Conservation (phyloP, 2,888 invertebrate species). For the Caenorhabditis sp. region DNA sequence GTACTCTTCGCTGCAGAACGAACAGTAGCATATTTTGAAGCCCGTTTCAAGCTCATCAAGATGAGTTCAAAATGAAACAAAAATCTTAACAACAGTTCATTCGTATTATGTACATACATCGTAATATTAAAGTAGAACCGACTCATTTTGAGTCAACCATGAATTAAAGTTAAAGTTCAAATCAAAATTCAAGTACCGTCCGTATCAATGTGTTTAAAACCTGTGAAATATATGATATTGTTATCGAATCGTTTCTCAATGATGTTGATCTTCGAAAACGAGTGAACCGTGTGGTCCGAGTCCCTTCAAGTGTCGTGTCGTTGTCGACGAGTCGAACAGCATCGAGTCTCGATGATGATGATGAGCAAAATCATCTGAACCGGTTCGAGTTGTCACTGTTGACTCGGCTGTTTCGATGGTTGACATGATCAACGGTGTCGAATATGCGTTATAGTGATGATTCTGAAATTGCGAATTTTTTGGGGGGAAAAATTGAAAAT, state of each 20-base stretch:
- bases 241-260: background rate
- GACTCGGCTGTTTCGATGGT: constrained; percentile 54
- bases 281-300: constrained; percentile 52
- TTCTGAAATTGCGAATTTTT: constrained; percentile 15
- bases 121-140: background rate
- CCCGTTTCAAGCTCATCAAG: no score
- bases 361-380: constrained; percentile 37
- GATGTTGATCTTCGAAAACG: constrained; percentile 45
- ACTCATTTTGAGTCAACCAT: background rate
- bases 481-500: background rate
- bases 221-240: background rate
- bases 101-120: background rate
- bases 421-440: constrained; percentile 51
- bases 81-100: background rate
- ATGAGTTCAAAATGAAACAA: no score
- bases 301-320: constrained; percentile 47
- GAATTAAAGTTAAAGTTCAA: no score
- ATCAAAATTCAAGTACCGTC: background rate
- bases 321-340: constrained; percentile 36
- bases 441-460: constrained; percentile 49
- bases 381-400: constrained; percentile 54
- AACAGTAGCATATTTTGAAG: no score
- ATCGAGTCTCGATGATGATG: constrained; percentile 33
- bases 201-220: background rate
- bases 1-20: no score